Evolutionary conservation across 2,888 invertebrate species (phyloP), one percentile per base, ranked within the genome.

Genomic region (Chymomyza procnemis): DNA sequence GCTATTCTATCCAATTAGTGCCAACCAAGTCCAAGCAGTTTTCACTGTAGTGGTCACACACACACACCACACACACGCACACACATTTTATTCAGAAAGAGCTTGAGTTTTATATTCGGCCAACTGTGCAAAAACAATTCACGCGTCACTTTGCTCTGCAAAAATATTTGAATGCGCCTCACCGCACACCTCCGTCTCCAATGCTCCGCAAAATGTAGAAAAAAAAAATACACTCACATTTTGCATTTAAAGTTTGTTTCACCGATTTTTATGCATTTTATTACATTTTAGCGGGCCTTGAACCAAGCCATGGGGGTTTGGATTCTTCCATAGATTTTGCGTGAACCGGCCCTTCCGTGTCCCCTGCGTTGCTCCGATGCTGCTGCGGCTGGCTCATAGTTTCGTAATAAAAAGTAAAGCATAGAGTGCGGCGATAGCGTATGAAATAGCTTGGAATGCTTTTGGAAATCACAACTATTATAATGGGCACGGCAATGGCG

Each of bases 241-340:
- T 66, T 74, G 77, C 65, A 76, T 71, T 74, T 66, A 65, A 73
- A 71, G 78, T 68, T 50, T 50, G 50, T 60, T 73, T 70, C 64
- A 63, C 64, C 62, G 75, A 65, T 72, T 79, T 79, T 74, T 76
- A 72, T 79, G 67, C 79, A 80, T 75, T 80, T 75, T 83, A 69
- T 76, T 84, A 62, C 74, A 41, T 41, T 41, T 41, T 41, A 41
- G 34, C 12, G 34, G 34, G 3, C 34, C 34, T 41, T 41, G 34
- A 41, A 41, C 47, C 62, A 59, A 54, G 46, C 62, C 69, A 34
- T 12, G 34, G 34, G 34, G 34, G 12, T 41, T 41, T 50, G 34
- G 34, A 2, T 41, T 41, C 56, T 30, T 57, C 48, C 41, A 47
- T 41, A 41, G 34, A 41, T 41, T 41, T 12, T 3, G 34, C 12